phyloP scores from a whole-genome alignment of 2,888 invertebrate species.

The Enchytraeus crypticus region DNA sequence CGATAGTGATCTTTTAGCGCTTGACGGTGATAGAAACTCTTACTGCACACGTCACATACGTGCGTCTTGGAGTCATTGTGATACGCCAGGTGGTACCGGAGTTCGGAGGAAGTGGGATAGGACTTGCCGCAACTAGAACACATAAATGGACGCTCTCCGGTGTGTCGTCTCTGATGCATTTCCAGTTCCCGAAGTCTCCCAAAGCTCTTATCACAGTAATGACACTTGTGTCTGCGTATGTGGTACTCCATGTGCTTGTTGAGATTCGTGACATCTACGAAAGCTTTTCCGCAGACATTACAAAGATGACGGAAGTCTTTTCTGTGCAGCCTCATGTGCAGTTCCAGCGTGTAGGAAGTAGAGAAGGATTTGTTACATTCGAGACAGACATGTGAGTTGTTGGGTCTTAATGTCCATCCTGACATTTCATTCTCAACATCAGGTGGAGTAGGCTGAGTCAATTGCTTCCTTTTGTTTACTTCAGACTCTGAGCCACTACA shows the following conservation, averaged over 20 bases:
- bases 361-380: neutral
- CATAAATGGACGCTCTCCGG: neutral
- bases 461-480: no score
- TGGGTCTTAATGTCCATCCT: no score
- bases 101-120: neutral
- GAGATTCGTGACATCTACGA: neutral
- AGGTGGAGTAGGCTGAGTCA: no score
- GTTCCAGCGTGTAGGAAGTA: neutral
- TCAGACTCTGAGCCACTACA: no score
- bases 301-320: neutral
- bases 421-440: no score
- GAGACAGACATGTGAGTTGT: no score
- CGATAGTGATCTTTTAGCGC: neutral
- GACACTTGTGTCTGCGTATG: neutral
- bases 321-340: neutral
- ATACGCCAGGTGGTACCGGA: neutral
- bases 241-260: neutral
- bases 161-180: neutral
- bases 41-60: neutral
- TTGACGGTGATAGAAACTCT: neutral
- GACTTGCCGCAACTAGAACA: neutral
- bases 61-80: neutral
- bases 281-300: neutral
- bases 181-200: neutral
- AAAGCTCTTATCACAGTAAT: neutral